These are phyloP conservation scores for Pseudopipra pipra DNA, from an alignment of 2,113 vertebrate genomes.

Conservation along the genomic window DNA sequence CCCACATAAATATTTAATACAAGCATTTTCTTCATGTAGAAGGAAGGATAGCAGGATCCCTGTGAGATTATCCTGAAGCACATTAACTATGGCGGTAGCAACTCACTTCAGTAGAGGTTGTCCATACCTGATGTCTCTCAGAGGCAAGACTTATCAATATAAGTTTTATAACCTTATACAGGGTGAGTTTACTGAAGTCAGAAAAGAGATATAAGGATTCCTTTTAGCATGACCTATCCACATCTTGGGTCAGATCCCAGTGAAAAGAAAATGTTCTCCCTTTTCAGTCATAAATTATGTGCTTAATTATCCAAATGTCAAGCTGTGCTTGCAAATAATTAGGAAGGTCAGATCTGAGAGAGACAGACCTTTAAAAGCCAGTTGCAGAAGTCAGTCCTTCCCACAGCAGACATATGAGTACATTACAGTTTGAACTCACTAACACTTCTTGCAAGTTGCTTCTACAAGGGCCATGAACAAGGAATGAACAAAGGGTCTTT, in stretches of 20 bases:
- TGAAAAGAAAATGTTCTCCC: neutral
- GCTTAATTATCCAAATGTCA: conserved; percentile 52
- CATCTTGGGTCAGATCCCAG: neutral
- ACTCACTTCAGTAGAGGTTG: neutral
- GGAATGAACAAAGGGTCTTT: neutral
- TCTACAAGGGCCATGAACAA: neutral
- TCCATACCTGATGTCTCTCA: neutral
- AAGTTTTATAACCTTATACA: neutral
- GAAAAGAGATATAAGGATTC: neutral
- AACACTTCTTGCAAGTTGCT: neutral
- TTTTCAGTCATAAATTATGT: conserved; percentile 34
- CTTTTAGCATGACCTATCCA: neutral
- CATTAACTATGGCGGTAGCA: neutral
- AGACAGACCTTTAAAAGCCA: conserved; percentile 4
- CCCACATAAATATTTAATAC: conserved; percentile 31
- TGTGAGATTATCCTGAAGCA: neutral
- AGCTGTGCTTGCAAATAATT: neutral
- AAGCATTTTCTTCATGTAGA: neutral
- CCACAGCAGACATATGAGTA: neutral
- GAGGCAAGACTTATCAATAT: neutral
- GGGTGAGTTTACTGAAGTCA: neutral
- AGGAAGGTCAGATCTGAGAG: conserved; percentile 22
- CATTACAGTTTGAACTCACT: neutral
- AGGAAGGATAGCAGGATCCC: neutral
- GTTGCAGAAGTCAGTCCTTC: neutral